phyloP scores from a whole-genome alignment of 2,888 invertebrate species.

The Aphidius colemani region DNA sequence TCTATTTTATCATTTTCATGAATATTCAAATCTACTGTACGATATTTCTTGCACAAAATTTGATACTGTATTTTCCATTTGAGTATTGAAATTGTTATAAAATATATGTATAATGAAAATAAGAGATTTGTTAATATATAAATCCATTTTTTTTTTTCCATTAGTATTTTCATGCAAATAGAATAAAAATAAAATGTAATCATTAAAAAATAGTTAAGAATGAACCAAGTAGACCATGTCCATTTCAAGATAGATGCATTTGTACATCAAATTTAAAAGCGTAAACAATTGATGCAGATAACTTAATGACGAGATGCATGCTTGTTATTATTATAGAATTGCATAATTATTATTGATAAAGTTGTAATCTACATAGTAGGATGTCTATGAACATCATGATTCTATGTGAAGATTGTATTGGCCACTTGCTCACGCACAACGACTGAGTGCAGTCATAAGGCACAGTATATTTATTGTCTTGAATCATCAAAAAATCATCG shows the following conservation, averaged over 20 bases:
- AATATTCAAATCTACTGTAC: conserved; percentile 56
- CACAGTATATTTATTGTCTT: conserved; percentile 32
- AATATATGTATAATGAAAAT: too few species aligned
- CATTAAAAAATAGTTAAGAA: background rate
- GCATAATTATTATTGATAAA: conserved; percentile 56
- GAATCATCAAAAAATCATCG: conserved; percentile 23
- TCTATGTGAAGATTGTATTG: conserved; percentile 25
- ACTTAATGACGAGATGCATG: conserved; percentile 53
- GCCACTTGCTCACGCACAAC: conserved; percentile 54
- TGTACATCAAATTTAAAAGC: conserved; percentile 17
- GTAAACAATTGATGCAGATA: conserved; percentile 30
- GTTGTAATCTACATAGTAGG: conserved; percentile 10
- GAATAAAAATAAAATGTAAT: too few species aligned
- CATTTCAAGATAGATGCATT: conserved; percentile 24
- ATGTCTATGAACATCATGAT: background rate
- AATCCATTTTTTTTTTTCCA: too few species aligned
- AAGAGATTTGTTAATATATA: too few species aligned
- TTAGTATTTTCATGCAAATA: too few species aligned
- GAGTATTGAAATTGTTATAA: too few species aligned
- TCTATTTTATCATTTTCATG: conserved; percentile 60
- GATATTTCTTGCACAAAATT: conserved; percentile 30
- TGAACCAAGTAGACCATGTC: conserved; percentile 49
- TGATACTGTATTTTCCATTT: background rate
- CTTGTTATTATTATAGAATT: conserved; percentile 56
- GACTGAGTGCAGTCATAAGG: conserved; percentile 37